These are phyloP conservation scores for Proctacanthus coquilletti DNA, from an alignment of 1,140 invertebrate species.

Conservation along the genomic window DNA sequence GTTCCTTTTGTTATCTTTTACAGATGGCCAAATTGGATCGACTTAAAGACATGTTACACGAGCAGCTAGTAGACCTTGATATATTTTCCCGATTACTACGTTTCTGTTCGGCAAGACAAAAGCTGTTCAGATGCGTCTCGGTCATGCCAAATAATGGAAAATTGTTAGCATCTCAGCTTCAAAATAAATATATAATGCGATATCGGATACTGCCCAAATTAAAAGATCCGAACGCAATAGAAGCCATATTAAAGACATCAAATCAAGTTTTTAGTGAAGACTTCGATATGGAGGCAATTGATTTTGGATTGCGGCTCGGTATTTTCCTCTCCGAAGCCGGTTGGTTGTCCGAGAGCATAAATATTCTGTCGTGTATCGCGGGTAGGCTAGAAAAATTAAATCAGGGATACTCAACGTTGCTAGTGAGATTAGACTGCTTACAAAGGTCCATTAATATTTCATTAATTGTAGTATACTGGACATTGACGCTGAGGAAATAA, in stretches of 20 bases:
- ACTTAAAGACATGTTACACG: constrained; percentile 39
- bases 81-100: constrained; percentile 56
- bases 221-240: not conserved
- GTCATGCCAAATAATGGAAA: constrained; percentile 29
- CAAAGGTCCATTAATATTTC: constrained; percentile 40
- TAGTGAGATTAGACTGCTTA: constrained; percentile 51
- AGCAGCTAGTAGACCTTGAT: constrained; percentile 54
- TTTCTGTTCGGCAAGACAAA: constrained; percentile 47
- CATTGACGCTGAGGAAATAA: not conserved
- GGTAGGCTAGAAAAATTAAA: constrained; percentile 37
- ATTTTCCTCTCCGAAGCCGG: constrained; percentile 75
- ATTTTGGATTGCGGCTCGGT: constrained; percentile 43
- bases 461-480: not conserved
- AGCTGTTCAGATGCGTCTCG: constrained; percentile 50
- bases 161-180: constrained; percentile 9
- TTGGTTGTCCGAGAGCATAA: constrained; percentile 59
- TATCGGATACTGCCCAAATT: constrained; percentile 2
- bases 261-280: constrained; percentile 5
- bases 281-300: constrained; percentile 25
- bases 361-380: constrained; percentile 46
- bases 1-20: constrained; percentile 10
- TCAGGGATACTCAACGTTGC: constrained; percentile 31
- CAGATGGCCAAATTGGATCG: constrained; percentile 46
- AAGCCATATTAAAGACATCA: constrained; percentile 4
- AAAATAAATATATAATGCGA: constrained; percentile 7